phyloP scores from a whole-genome alignment of 2,113 vertebrate genomes.

The Sula dactylatra region DNA sequence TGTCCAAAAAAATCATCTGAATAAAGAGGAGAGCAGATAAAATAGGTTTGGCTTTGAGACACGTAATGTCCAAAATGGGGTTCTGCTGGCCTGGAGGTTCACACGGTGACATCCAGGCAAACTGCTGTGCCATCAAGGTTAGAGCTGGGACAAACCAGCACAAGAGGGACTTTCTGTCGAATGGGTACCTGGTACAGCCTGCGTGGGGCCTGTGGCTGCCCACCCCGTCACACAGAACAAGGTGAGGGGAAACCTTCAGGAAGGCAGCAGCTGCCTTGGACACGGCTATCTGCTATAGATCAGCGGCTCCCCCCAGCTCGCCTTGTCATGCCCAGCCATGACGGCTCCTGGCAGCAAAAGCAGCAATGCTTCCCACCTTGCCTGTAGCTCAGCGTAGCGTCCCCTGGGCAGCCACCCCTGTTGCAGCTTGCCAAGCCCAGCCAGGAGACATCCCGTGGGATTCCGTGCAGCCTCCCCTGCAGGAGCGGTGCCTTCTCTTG shows the following conservation, averaged over 20 bases:
- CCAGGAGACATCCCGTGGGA: neutral
- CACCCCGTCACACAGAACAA: neutral
- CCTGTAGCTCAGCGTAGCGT: neutral
- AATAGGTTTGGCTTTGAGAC: neutral
- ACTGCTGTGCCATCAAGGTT: neutral
- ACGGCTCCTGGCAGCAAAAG: neutral
- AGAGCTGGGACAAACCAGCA: neutral
- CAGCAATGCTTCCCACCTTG: neutral
- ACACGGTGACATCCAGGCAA: neutral
- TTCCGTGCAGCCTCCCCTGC: neutral
- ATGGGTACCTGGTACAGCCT: neutral
- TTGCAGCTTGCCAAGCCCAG: neutral
- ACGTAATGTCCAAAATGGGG: accelerated
- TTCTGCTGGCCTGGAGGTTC: neutral
- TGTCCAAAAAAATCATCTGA: neutral
- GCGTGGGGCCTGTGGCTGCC: neutral
- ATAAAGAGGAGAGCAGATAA: neutral
- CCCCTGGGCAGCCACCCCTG: neutral
- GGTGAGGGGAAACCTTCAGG: neutral
- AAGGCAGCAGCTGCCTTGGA: neutral
- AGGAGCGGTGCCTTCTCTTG: too few species aligned
- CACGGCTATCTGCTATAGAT: neutral
- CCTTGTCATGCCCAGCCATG: neutral
- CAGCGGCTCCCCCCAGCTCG: neutral
- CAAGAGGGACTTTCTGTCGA: neutral